These are phyloP conservation scores for Spatula clypeata DNA, from an alignment of 2,797 vertebrate species.

Conservation along the genomic window DNA sequence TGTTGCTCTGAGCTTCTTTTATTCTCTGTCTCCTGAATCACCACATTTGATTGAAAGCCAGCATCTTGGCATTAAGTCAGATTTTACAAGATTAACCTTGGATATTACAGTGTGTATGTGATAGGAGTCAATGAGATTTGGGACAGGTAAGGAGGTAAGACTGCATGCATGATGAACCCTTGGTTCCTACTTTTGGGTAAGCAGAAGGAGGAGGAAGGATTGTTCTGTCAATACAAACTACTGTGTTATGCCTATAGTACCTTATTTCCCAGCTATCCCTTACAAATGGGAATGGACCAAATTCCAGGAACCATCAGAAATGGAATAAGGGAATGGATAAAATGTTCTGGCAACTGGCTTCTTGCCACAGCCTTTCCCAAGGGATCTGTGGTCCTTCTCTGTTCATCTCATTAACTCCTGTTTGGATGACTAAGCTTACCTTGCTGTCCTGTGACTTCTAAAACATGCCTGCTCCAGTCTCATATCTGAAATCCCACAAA, in stretches of 20 bases:
- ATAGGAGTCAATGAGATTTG: neutral
- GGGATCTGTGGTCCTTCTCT: neutral
- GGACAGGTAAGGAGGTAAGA: rapidly evolving
- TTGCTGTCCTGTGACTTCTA: neutral
- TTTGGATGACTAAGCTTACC: neutral
- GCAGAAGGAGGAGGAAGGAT: neutral
- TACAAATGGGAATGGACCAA: rapidly evolving
- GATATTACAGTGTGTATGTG: rapidly evolving
- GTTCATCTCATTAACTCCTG: rapidly evolving
- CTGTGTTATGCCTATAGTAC: rapidly evolving
- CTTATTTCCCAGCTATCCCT: neutral
- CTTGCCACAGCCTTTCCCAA: neutral
- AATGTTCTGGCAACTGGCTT: neutral
- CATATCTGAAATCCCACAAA: neutral
- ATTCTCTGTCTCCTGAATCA: neutral
- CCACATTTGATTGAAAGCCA: neutral
- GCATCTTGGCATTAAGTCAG: neutral
- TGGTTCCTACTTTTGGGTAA: neutral
- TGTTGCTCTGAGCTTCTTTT: neutral
- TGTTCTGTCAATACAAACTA: neutral
- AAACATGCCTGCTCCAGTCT: rapidly evolving
- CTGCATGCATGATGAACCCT: rapidly evolving
- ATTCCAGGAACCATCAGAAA: neutral
- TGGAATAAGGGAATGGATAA: neutral
- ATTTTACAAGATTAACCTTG: neutral